Evolutionary conservation across 2,888 invertebrate species (phyloP).

Genomic region (Cactoblastis cactorum): DNA sequence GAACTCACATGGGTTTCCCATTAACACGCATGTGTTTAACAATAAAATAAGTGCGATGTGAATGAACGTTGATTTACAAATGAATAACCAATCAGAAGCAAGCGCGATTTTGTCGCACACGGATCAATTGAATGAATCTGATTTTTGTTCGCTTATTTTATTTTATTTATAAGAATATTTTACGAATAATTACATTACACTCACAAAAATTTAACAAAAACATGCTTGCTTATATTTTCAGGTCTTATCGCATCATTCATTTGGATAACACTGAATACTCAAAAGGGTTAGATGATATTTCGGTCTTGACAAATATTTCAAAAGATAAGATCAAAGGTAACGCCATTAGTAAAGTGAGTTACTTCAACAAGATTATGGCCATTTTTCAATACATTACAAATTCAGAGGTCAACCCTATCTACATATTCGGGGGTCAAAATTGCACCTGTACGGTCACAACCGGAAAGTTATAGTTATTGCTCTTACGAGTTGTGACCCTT

Average conservation of each 20-base stretch:
- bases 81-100: conserved; percentile 53
- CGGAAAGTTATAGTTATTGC: conserved; percentile 53
- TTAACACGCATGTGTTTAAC: conserved; percentile 30
- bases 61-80: conserved; percentile 46
- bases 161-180: too few species aligned
- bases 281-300: too few species aligned
- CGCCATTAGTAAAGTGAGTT: too few species aligned
- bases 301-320: too few species aligned
- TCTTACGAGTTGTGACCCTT: conserved; percentile 58
- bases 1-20: conserved; percentile 20
- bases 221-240: conserved; percentile 16
- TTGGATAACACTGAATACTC: background rate
- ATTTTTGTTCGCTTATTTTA: conserved; percentile 27
- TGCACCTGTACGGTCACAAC: conserved; percentile 23
- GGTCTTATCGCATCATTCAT: background rate
- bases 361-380: background rate
- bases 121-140: conserved; percentile 28
- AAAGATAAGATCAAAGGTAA: too few species aligned
- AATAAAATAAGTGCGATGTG: conserved; percentile 40
- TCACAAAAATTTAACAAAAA: too few species aligned
- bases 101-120: conserved; percentile 42
- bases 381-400: background rate
- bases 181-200: too few species aligned
- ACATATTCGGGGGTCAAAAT: conserved; percentile 13
- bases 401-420: conserved; percentile 17